Conservation (phyloP, 2,113 vertebrate genomes). For the Corapipo altera region DNA sequence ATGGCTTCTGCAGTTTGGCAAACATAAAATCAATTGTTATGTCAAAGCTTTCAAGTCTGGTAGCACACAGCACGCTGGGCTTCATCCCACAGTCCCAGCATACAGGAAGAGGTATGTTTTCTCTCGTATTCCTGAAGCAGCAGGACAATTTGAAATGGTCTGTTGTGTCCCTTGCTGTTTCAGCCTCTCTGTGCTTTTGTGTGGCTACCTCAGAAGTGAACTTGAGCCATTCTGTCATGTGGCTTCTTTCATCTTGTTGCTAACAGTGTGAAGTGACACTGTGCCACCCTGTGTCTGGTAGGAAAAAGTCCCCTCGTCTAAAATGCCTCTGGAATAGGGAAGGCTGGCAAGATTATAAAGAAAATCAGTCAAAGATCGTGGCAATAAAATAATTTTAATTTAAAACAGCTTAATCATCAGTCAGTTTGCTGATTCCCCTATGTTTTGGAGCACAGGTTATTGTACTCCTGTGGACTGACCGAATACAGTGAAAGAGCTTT, state of each 20-base stretch:
- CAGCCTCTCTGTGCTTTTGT: background rate
- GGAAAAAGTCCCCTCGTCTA: background rate
- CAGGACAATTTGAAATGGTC: background rate
- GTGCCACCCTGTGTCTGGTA: slow-evolving; percentile 20
- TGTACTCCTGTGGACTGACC: slow-evolving; percentile 76
- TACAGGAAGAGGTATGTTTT: background rate
- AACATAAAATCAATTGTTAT: background rate
- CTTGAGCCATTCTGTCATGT: background rate
- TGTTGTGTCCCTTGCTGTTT: background rate
- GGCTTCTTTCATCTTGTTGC: background rate
- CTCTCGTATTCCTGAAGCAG: background rate
- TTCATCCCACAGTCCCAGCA: background rate
- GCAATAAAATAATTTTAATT: slow-evolving; percentile 58
- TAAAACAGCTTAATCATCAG: background rate
- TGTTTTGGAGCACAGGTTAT: slow-evolving; percentile 72
- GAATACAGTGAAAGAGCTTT: slow-evolving; percentile 73
- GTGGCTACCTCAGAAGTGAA: background rate
- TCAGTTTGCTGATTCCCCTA: background rate
- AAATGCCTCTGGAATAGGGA: background rate
- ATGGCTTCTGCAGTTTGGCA: background rate
- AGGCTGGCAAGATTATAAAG: background rate
- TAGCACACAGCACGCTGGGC: background rate
- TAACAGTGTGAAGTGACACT: slow-evolving; percentile 4
- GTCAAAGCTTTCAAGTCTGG: background rate
- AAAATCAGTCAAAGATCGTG: background rate